Evolutionary conservation across 2,797 vertebrate genomes (phyloP), one percentile per base, ranked within the genome.

Genomic region (Platyrinchus mystaceus): DNA sequence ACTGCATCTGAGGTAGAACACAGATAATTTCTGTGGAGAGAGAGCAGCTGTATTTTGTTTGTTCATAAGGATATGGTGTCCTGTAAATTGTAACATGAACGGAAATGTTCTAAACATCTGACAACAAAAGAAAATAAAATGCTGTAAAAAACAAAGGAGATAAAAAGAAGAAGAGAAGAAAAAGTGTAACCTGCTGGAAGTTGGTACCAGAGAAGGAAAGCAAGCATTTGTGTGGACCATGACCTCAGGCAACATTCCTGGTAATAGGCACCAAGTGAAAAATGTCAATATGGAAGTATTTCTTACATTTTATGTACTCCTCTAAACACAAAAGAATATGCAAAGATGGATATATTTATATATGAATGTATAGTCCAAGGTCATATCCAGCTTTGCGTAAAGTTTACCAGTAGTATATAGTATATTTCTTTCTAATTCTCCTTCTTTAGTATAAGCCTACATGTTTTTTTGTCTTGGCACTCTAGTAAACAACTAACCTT

Each of bases 401-500:
- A 85, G 94, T 93, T 94, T 96, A 75, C 46, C 27, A 70, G 80
- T 62, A 41, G 63, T 47, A 52, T 78, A 69, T 67, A 68, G 12
- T 87, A 56, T 37, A 49, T 87, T 86, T 96, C 49, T 87, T 85
- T 85, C 84, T 43, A 50, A 80, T 86, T 94, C 43, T 47, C 68
- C 96, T 94, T 90, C 70, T 87, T 63, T 79, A 86, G 39, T 70
- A 20, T 66, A 94, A 95, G 52, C 58, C 73, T 94, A 34, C 94
- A 84, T 83, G 97, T 97, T 97, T 96, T 97, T 96, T 98, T 98
- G 94, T 94, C 89, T 95, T 95, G 87, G 81, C 91, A 87, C 95
- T 92, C 91, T 89, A 95, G 94, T 96, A 95, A 97, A 91, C 93
- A 91, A 94, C 87, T 90, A 95, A 90, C 83, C 84, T 90, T 49